Conservation (phyloP, 2,113 vertebrate species). For the Neogobius melanostomus region DNA sequence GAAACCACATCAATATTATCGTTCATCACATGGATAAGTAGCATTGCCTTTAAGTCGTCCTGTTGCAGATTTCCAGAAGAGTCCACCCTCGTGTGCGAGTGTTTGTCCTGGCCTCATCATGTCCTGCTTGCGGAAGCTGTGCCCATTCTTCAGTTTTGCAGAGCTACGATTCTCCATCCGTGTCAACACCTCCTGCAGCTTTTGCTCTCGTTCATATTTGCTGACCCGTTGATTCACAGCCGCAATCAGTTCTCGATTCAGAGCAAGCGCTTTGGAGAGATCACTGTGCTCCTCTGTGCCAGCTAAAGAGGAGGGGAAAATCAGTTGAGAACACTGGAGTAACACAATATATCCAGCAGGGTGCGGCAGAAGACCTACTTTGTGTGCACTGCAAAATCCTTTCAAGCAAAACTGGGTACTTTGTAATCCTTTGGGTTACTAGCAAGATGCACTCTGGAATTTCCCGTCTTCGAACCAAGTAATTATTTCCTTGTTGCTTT, state of each 20-base stretch:
- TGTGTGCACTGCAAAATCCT: slow-evolving; percentile 89
- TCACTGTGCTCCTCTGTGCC: slow-evolving; percentile 85
- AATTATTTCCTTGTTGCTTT: slow-evolving; percentile 91
- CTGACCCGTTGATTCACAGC: slow-evolving; percentile 89
- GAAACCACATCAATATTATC: too few relatives aligned
- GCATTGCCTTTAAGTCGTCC: slow-evolving; percentile 91
- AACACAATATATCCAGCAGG: slow-evolving; percentile 29
- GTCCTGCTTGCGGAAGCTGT: slow-evolving; percentile 89
- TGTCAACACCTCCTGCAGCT: slow-evolving; percentile 85
- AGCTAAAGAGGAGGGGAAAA: slow-evolving; percentile 66
- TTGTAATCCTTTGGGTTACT: slow-evolving; percentile 95
- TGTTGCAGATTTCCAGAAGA: slow-evolving; percentile 95
- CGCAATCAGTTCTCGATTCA: slow-evolving; percentile 87
- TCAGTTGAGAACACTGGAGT: not conserved
- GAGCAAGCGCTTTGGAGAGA: slow-evolving; percentile 81
- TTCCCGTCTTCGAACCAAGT: slow-evolving; percentile 87
- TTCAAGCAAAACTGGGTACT: slow-evolving; percentile 95
- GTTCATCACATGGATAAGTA: not conserved
- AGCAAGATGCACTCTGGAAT: slow-evolving; percentile 96
- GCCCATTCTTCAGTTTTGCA: slow-evolving; percentile 89
- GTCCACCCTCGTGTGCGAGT: slow-evolving; percentile 84
- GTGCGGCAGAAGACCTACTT: slow-evolving; percentile 75
- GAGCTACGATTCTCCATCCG: slow-evolving; percentile 91
- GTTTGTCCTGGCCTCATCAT: slow-evolving; percentile 80
- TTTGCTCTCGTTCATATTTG: slow-evolving; percentile 87